Evolutionary conservation across 1,140 invertebrate genomes (phyloP).

Genomic region (Micrasema minimum): DNA sequence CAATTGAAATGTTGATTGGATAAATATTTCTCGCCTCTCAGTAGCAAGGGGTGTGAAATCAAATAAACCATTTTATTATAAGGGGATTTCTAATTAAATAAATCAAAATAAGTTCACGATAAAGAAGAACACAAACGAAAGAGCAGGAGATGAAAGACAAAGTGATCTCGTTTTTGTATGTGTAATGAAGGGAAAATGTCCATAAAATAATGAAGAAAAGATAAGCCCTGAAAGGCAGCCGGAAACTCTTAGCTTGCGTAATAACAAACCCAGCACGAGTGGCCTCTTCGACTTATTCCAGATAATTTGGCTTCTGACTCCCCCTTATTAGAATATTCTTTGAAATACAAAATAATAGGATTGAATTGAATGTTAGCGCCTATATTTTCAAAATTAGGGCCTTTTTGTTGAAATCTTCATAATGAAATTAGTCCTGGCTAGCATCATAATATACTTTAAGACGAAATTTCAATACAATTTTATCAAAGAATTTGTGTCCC

Average conservation of each 20-base stretch:
- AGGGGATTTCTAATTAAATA: constrained; percentile 19
- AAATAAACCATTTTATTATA: neutral
- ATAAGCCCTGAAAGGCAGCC: constrained; percentile 37
- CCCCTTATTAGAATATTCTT: constrained; percentile 51
- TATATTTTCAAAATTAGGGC: constrained; percentile 18
- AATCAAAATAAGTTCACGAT: neutral
- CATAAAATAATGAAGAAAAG: constrained; percentile 44
- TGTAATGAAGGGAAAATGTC: constrained; percentile 49
- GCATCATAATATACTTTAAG: too few relatives aligned
- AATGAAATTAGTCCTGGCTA: constrained; percentile 10
- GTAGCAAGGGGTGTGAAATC: too few relatives aligned
- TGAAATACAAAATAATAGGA: constrained; percentile 46
- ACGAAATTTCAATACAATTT: too few relatives aligned
- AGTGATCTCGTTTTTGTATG: constrained; percentile 45
- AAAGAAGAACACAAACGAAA: constrained; percentile 28
- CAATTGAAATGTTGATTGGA: too few relatives aligned
- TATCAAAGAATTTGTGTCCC: too few relatives aligned
- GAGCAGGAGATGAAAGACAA: constrained; percentile 18
- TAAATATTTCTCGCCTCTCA: too few relatives aligned
- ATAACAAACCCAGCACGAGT: constrained; percentile 32
- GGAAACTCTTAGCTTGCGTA: constrained; percentile 21
- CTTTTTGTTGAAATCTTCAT: neutral
- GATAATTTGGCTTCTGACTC: constrained; percentile 37
- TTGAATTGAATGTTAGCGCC: constrained; percentile 15
- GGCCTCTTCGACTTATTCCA: constrained; percentile 36